A percentile compares a stretch with the other conserved stretches of the same genome.
Evolutionary conservation across 2,888 invertebrate species (phyloP).

Genomic region (Cerceris rybyensis): DNA sequence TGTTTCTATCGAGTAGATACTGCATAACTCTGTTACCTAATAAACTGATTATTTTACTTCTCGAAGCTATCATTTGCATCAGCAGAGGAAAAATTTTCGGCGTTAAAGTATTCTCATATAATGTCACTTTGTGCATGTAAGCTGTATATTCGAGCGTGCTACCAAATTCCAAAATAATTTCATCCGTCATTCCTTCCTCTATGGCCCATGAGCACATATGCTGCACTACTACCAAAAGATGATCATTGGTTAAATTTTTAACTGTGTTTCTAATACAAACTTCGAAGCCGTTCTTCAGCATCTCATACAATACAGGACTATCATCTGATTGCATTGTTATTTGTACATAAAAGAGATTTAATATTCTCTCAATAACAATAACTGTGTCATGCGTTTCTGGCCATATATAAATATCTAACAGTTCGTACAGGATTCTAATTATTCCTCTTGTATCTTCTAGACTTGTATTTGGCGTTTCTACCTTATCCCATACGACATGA

Average conservation of each 20-base stretch:
- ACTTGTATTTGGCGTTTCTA: constrained; percentile 70
- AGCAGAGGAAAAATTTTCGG: constrained; percentile 83
- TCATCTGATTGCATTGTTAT: constrained; percentile 69
- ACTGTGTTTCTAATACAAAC: constrained; percentile 84
- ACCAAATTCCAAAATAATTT: constrained; percentile 83
- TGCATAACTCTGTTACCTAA: constrained; percentile 84
- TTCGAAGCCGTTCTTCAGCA: constrained; percentile 83
- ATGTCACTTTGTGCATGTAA: constrained; percentile 80
- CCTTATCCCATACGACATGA: constrained; percentile 66
- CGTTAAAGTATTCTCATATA: constrained; percentile 82
- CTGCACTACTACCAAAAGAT: constrained; percentile 82
- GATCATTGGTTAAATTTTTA: constrained; percentile 82
- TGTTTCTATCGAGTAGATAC: constrained; percentile 84
- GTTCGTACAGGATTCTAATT: constrained; percentile 83
- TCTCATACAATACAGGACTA: constrained; percentile 73
- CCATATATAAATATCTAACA: constrained; percentile 83
- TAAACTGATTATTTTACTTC: constrained; percentile 82
- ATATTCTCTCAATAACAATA: constrained; percentile 81
- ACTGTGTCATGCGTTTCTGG: constrained; percentile 81
- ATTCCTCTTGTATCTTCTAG: constrained; percentile 81
- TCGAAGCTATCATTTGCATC: constrained; percentile 82
- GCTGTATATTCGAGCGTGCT: constrained; percentile 84
- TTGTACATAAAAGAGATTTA: constrained; percentile 83
- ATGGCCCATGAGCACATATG: constrained; percentile 84
- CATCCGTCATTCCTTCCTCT: constrained; percentile 79